These are phyloP conservation scores for Lissonota sp. DNA, from an alignment of 2,888 invertebrate genomes.

Conservation along the genomic window DNA sequence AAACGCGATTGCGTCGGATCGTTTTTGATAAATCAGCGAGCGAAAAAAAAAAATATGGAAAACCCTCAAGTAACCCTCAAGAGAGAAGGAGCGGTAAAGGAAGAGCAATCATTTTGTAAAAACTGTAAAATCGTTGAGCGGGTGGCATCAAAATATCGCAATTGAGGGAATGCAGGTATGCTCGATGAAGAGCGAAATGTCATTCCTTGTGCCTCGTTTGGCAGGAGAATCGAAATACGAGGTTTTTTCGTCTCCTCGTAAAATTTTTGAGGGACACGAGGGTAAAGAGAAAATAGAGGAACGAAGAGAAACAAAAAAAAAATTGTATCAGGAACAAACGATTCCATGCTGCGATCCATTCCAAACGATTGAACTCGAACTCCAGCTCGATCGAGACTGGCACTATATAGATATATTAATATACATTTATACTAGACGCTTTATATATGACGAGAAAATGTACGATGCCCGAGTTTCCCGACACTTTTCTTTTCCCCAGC, in stretches of 20 bases:
- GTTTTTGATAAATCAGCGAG: slow-evolving; percentile 60
- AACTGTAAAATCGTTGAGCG: not conserved
- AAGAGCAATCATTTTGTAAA: slow-evolving; percentile 24
- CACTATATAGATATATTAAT: slow-evolving; percentile 7
- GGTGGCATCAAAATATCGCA: slow-evolving; percentile 3
- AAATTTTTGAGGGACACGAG: slow-evolving; percentile 22
- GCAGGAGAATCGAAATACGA: slow-evolving; percentile 25
- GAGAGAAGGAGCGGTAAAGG: not conserved
- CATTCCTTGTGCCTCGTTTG: slow-evolving; percentile 33
- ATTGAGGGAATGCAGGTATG: slow-evolving; percentile 1
- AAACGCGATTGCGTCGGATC: slow-evolving; percentile 60
- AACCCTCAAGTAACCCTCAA: slow-evolving; percentile 2
- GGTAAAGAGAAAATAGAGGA: not conserved
- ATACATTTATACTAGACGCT: not conserved
- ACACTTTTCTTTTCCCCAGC: slow-evolving; percentile 39
- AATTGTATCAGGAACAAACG: slow-evolving; percentile 41
- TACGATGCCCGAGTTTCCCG: slow-evolving; percentile 36
- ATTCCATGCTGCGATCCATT: slow-evolving; percentile 49
- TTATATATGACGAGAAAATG: slow-evolving; percentile 21
- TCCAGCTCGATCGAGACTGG: slow-evolving; percentile 53
- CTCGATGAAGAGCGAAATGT: slow-evolving; percentile 15
- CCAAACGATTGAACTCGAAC: slow-evolving; percentile 62
- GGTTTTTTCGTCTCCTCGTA: slow-evolving; percentile 12
- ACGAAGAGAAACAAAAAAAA: slow-evolving; percentile 38
- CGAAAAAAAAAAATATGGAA: slow-evolving; percentile 46